Evolutionary conservation across 2,113 vertebrate genomes (phyloP), one percentile per base, ranked within the genome.

Genomic region (Periophthalmodon schlosseri): DNA sequence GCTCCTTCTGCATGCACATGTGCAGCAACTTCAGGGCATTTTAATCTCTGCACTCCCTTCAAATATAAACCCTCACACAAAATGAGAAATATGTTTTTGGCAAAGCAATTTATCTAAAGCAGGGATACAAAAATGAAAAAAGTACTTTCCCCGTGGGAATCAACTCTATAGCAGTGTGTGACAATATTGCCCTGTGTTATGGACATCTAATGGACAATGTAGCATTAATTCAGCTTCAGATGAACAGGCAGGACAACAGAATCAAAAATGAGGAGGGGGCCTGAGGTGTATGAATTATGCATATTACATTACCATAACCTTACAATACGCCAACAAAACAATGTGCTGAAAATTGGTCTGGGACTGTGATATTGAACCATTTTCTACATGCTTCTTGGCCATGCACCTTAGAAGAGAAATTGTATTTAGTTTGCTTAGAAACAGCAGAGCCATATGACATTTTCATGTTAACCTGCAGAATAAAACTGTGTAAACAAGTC

Each of bases 331-430:
- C 79, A 84, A 82, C 90, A 93, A 93, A 91, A 93, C 92, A 93
- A 93, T 91, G 92, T 90, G 86, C 93, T 87, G 91, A 88, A 95
- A 96, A 97, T 96, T 94, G 96, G 92, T 89, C 90, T 86, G 84
- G 89, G 94, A 95, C 90, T 89, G 90, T 94, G 93, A 96, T 96
- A 97, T 95, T 92, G 95, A 95, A 93, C 94, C 96, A 97, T 96
- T 95, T 96, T 94, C 94, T 94, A 91, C 94, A 95, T 95, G 95
- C 91, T 94, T 96, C 94, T 96, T 96, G 94, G 92, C 95, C 94
- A 34, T 34, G 28, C 60, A 96, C 93, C 94, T 95, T 93, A 94
- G 95, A 95, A 94, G 92, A 94, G 94, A 95, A 96, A 97, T 95
- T 95, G 94, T 93, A 95, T 96, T 96, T 95, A 94, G 93, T 91